Evolutionary conservation across 2,113 vertebrate genomes (phyloP).

Genomic region (Lycaon pictus): DNA sequence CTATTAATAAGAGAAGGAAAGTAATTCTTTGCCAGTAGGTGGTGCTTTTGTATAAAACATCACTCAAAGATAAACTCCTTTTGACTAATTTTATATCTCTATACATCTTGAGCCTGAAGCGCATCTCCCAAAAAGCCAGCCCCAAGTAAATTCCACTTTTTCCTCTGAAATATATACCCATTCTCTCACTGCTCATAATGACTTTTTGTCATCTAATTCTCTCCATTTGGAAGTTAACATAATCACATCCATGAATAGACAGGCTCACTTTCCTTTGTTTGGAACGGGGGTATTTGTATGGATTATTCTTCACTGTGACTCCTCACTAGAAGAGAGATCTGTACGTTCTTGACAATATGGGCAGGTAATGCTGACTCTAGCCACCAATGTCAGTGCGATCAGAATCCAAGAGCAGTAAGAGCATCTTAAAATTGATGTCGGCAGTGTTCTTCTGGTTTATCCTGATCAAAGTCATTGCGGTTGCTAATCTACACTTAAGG

Average conservation of each 20-base stretch:
- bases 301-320: background rate
- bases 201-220: background rate
- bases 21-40: slow-evolving; percentile 86
- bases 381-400: background rate
- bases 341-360: background rate
- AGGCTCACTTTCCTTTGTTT: slow-evolving; percentile 53
- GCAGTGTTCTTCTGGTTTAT: background rate
- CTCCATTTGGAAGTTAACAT: slow-evolving; percentile 6
- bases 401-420: background rate
- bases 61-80: slow-evolving; percentile 74
- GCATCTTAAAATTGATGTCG: background rate
- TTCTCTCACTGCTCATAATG: background rate
- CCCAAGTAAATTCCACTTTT: background rate
- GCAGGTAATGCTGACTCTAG: background rate
- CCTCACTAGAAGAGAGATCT: background rate
- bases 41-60: slow-evolving; percentile 88
- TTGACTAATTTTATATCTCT: slow-evolving; percentile 63
- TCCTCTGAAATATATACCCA: background rate
- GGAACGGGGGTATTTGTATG: background rate
- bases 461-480: background rate
- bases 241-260: background rate
- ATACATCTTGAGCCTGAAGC: background rate
- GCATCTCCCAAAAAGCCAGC: slow-evolving; percentile 34
- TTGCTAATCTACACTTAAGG: background rate
- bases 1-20: slow-evolving; percentile 63